Evolutionary conservation across 2,888 invertebrate genomes (phyloP), one percentile per base, ranked within the genome.

Genomic region (Schizaphis graminum): DNA sequence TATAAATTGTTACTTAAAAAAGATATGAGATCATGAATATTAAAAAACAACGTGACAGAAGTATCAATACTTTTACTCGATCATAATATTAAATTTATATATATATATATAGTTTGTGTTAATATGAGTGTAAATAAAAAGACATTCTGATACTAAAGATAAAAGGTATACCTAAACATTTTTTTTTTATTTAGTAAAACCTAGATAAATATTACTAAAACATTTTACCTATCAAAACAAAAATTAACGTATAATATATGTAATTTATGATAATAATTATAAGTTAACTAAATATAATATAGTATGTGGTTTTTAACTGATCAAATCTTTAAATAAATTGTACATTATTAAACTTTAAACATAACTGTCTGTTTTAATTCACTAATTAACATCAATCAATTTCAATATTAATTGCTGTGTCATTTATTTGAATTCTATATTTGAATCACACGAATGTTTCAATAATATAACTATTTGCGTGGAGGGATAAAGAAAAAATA

Each of bases 1-100:
- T 11, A 47, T 44, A 67, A 67, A 67, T 90, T 90, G 61, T 89
- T 61, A 67, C 61, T n/a, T 67, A 67, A 47, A 67, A 57, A 61
- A 16, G 16, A 57, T 57, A 57, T 13, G 41, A 57, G 41, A 57
- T 89, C 57, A 24, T 24, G 21, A 10, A 53, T 44, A 44, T 56
- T 57, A 1, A 28, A 91, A 44, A 85, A 85, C 11, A 21, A 85
- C 41, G 21, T 24, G 57, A 56, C 85, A 84, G n/a, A 24, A 56
- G 21, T 90, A n/a, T 47, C 35, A 47, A 28, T 1, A 28, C 53
- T 89, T 44, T 89, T 89, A 57, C 35, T 3, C 89, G 24, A 56
- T 56, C 21, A 35, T 21, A 77, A 61, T 61, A n/a, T 67, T 47
- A 53, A 77, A 77, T 77, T 2, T 11, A 10, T 53, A 53, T 53